Evolutionary conservation across 1,140 invertebrate species (phyloP), one percentile per base, ranked within the genome.

Genomic region (Penaeus indicus): DNA sequence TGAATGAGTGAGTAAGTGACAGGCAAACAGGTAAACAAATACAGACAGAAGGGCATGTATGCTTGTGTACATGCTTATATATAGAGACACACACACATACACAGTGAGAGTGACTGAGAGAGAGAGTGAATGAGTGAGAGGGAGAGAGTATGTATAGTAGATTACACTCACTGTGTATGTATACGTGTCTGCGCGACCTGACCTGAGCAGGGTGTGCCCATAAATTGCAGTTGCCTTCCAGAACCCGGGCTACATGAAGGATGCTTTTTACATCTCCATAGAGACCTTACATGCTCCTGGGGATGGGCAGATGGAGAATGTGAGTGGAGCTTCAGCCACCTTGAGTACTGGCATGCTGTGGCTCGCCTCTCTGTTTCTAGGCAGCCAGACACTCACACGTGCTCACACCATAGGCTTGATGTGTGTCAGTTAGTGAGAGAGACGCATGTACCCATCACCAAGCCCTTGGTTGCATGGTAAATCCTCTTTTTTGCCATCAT

Each of bases 261-360:
- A 99, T 77, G 98, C 98, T 93, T 99, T 99, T 94, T 94, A 96
- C 91, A 97, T 99, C 92, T 96, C 96, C 92, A 97, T 99, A 93
- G 98, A 99, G 94, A 99, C 98, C 85, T 95, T 99, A 94, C 99
- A 99, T 94, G 94, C 97, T 92, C 95, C 95, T 75, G 99, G 99
- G 93, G 96, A 97, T 69, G 95, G 96, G 89, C 95, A 96, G 91
- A 94, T 96, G 91, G 97, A 97, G 94, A 97, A 97, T 94, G 96
- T 96, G 93, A 96, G 96, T 95, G 84, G 61, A 61, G 22, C 38
- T 16, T 25, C 62, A 21, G 60, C 32, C 67, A n/a, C 18, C 80
- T 54, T 83, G 64, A 63, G 67, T 75, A 38, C 64, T 38, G 75
- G 86, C 86, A 88, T 88, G 84, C 25, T 38, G 18, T 21, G 42